Percentiles rank a stretch among this genome's conserved stretches.
Conservation (phyloP, 2,888 invertebrate species). For the Acheta domesticus region DNA sequence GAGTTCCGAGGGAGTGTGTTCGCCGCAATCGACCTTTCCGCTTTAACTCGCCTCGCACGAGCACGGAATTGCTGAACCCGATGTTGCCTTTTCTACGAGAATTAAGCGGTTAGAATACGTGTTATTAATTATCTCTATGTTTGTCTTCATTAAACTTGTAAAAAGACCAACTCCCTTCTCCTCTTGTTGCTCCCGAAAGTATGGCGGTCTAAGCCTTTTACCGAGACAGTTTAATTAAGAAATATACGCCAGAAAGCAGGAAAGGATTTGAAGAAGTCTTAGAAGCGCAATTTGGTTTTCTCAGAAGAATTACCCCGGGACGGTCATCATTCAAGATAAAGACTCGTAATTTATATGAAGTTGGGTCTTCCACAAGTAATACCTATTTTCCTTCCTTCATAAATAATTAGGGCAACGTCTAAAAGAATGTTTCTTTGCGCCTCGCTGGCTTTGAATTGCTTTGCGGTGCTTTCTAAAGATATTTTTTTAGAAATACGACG, state of each 20-base stretch:
- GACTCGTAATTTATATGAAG: constrained; percentile 1
- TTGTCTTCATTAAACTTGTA: constrained; percentile 9
- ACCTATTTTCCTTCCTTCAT: too few relatives aligned
- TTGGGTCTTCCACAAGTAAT: not conserved
- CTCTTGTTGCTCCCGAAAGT: not conserved
- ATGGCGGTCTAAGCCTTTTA: not conserved
- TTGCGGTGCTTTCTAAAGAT: too few relatives aligned
- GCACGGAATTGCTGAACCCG: not conserved
- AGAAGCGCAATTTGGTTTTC: not conserved
- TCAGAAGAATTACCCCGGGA: not conserved
- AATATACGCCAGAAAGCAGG: not conserved
- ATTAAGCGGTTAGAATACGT: not conserved
- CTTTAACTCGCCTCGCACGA: too few relatives aligned
- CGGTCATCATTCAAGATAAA: not conserved
- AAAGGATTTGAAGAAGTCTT: constrained; percentile 5
- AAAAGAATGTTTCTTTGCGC: too few relatives aligned
- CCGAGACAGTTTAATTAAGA: not conserved
- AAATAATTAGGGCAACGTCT: too few relatives aligned
- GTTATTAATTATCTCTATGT: not conserved
- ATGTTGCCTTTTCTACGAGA: not conserved
- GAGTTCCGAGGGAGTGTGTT: too few relatives aligned
- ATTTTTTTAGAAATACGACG: too few relatives aligned
- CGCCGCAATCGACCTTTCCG: too few relatives aligned
- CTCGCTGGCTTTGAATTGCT: too few relatives aligned
- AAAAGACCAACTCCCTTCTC: not conserved